Percentiles rank a stretch among this genome's conserved stretches.
phyloP scores from a whole-genome alignment of 2,797 vertebrate species.

The Phalanger gymnotis region DNA sequence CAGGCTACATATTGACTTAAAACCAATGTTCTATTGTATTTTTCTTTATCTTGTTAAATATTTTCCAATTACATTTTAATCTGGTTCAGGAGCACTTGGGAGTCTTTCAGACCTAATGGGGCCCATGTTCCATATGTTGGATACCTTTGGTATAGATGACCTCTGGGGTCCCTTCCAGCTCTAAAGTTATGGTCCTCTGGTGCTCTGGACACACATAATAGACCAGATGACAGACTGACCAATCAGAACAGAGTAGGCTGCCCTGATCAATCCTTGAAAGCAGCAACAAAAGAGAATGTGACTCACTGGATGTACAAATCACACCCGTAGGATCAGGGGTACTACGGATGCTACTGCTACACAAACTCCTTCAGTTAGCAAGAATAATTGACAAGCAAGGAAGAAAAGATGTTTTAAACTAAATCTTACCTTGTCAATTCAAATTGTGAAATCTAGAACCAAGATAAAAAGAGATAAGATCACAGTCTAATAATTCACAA shows the following conservation, averaged over 20 bases:
- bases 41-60: not conserved
- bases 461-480: not conserved
- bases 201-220: not conserved
- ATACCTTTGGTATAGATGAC: not conserved
- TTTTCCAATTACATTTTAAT: not conserved
- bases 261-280: not conserved
- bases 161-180: not conserved
- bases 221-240: not conserved
- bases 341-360: not conserved
- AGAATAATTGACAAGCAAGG: not conserved
- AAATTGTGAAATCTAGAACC: constrained; percentile 36
- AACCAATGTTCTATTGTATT: not conserved
- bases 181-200: not conserved
- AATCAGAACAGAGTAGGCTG: not conserved
- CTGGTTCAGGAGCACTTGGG: not conserved
- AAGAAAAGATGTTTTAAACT: constrained; percentile 9
- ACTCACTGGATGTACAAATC: not conserved
- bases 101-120: not conserved
- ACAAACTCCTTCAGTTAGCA: not conserved
- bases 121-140: not conserved
- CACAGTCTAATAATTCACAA: not conserved
- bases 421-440: not conserved
- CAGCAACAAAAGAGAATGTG: not conserved
- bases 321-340: not conserved
- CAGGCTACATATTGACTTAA: not conserved